Evolutionary conservation across 2,888 invertebrate species (phyloP), one percentile per base, ranked within the genome.

Genomic region (Stegana nigrithorax): DNA sequence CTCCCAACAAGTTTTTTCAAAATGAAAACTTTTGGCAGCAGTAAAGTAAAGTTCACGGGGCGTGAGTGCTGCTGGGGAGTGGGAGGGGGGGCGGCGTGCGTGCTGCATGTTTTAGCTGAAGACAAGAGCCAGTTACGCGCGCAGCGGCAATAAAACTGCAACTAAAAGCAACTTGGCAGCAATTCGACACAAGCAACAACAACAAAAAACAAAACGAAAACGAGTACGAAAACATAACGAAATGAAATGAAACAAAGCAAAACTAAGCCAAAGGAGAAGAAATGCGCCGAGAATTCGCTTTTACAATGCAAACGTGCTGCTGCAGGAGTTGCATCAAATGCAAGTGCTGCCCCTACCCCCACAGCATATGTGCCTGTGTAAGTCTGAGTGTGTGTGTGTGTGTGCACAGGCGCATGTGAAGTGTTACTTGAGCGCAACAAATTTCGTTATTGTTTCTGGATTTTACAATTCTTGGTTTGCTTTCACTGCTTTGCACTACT

Each of bases 141-240:
- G 10, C 29, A 36, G 60, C 60, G 68, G 77, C 73, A 69, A 77
- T 76, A 76, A 76, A 76, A 76, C 68, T 76, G 75, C 78, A 79
- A 72, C 75, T 77, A 79, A 72, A 77, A 75, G 75, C 27, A 73
- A 76, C 79, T 75, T 73, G 79, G 76, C 78, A 79, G 75, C 75
- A 79, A 75, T 75, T 75, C 78, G 77, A 73, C 67, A n/a, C n/a
- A n/a, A n/a, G n/a, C n/a, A n/a, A n/a, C n/a, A n/a, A n/a, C n/a
- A n/a, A n/a, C n/a, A n/a, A n/a, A n/a, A n/a, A n/a, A n/a, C n/a
- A n/a, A n/a, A n/a, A n/a, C n/a, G n/a, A n/a, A n/a, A n/a, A n/a
- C n/a, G n/a, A n/a, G n/a, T n/a, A n/a, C n/a, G n/a, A n/a, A n/a
- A n/a, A n/a, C n/a, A n/a, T n/a, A n/a, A n/a, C n/a, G n/a, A n/a